These are phyloP conservation scores for Melinaea menophilus DNA, from an alignment of 2,888 invertebrate species.

Conservation along the genomic window DNA sequence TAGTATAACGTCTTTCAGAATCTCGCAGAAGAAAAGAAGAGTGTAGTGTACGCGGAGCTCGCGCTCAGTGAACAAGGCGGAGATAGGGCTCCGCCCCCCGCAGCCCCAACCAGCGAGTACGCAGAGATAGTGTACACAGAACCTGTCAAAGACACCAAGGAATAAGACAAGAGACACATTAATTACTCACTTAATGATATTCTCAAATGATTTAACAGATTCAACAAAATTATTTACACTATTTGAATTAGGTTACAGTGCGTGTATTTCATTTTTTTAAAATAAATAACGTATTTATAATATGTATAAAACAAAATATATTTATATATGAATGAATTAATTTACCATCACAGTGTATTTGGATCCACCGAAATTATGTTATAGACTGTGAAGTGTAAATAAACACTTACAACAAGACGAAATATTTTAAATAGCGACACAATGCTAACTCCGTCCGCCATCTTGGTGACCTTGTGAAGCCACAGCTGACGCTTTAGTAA, in stretches of 20 bases:
- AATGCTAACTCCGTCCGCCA: neutral
- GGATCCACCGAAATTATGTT: conserved; percentile 20
- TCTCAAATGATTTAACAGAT: neutral
- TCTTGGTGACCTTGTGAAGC: neutral
- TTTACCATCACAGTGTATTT: conserved; percentile 8
- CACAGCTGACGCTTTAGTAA: conserved; percentile 16
- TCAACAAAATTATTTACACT: too few relatives aligned
- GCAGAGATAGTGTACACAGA: conserved; percentile 88
- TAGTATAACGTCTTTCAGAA: conserved; percentile 7
- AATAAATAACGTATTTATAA: neutral
- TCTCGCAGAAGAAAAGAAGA: conserved; percentile 74
- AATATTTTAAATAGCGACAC: conserved; percentile 2
- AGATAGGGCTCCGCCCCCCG: conserved; percentile 53
- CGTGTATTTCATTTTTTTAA: too few relatives aligned
- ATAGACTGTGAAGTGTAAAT: conserved; percentile 7
- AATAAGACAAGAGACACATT: conserved; percentile 36
- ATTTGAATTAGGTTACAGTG: too few relatives aligned
- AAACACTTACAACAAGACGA: neutral
- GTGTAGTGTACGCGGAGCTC: conserved; percentile 85
- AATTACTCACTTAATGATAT: neutral
- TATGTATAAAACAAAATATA: neutral
- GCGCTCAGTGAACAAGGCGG: conserved; percentile 73
- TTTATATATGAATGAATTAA: neutral
- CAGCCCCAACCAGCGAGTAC: conserved; percentile 79
- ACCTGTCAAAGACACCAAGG: conserved; percentile 58